phyloP scores from a whole-genome alignment of 1,140 invertebrate species.

The Apocrypta bakeri region DNA sequence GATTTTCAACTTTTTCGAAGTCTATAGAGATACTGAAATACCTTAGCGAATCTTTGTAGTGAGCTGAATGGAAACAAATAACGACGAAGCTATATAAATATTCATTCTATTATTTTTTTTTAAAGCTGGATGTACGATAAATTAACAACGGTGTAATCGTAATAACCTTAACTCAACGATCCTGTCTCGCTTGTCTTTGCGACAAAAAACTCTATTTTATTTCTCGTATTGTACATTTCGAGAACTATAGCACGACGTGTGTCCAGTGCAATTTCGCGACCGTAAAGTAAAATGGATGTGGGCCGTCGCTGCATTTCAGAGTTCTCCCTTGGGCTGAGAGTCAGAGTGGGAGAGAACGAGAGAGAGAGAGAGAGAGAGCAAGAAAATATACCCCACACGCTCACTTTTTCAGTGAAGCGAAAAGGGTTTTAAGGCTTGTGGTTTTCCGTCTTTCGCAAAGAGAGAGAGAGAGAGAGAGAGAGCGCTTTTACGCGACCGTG shows the following conservation, averaged over 20 bases:
- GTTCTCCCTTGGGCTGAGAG: neutral
- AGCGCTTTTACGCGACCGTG: neutral
- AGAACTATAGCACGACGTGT: neutral
- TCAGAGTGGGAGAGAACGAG: neutral
- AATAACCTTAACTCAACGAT: neutral
- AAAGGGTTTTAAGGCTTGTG: constrained; percentile 18
- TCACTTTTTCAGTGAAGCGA: neutral
- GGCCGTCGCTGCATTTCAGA: constrained; percentile 11
- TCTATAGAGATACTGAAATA: too few species aligned
- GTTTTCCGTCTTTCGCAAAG: neutral
- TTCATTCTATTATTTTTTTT: too few species aligned
- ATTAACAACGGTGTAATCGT: too few species aligned
- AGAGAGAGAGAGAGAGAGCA: neutral
- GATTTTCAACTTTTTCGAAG: neutral
- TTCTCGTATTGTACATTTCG: neutral
- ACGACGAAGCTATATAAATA: too few species aligned
- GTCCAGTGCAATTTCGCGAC: constrained; percentile 8
- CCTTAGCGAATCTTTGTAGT: too few species aligned
- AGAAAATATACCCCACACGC: neutral
- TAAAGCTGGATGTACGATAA: too few species aligned
- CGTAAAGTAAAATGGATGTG: constrained; percentile 21
- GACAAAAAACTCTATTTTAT: neutral
- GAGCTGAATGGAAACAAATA: too few species aligned
- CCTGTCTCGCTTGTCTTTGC: neutral
- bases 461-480: neutral